Evolutionary conservation across 2,113 vertebrate genomes (phyloP).

Genomic region (Cyprinus carpio): DNA sequence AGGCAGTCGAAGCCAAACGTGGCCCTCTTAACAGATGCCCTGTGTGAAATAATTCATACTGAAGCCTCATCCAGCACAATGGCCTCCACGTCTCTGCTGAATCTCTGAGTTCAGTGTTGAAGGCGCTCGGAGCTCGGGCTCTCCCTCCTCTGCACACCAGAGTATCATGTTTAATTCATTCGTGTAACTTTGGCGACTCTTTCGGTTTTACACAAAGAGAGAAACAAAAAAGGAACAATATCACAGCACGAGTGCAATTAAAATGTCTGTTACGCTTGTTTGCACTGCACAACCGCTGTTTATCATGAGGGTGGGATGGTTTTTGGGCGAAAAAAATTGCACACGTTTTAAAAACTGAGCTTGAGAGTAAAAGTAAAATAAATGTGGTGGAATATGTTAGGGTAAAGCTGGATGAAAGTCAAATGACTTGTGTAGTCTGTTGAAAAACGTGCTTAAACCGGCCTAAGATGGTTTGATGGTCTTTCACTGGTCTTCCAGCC

Average conservation of each 20-base stretch:
- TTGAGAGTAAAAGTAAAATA: not conserved
- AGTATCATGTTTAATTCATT: constrained; percentile 36
- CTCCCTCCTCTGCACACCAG: not conserved
- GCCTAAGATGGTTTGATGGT: not conserved
- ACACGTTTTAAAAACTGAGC: not conserved
- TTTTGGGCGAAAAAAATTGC: not conserved
- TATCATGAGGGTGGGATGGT: not conserved
- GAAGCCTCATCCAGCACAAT: constrained; percentile 45
- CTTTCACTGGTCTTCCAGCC: not conserved
- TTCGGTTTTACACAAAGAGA: not conserved
- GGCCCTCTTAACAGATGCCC: constrained; percentile 41
- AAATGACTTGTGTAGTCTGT: not conserved
- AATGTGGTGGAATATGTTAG: constrained; percentile 9
- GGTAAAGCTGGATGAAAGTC: not conserved
- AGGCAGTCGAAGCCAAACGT: constrained; percentile 11
- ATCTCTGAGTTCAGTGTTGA: constrained; percentile 3
- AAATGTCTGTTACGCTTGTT: constrained; percentile 7
- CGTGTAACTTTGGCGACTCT: not conserved
- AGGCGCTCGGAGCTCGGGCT: constrained; percentile 10
- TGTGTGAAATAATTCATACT: constrained; percentile 46
- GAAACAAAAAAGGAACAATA: constrained; percentile 1
- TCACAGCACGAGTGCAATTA: not conserved
- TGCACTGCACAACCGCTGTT: not conserved
- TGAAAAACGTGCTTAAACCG: not conserved
- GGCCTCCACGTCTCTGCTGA: constrained; percentile 25